Evolutionary conservation across 2,888 invertebrate species (phyloP).

Genomic region (Drosophila phalerata): DNA sequence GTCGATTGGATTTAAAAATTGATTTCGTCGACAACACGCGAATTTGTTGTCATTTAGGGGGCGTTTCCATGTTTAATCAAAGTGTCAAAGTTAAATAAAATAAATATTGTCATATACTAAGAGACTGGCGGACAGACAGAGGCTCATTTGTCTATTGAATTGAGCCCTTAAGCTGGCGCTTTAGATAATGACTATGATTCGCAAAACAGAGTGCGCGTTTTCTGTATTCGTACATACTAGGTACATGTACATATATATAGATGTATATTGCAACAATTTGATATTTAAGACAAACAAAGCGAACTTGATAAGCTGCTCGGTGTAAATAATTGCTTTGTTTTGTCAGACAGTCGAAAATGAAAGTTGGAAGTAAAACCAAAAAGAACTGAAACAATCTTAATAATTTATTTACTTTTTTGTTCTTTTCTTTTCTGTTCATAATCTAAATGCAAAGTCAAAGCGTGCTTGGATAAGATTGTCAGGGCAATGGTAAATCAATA

Average conservation of each 20-base stretch:
- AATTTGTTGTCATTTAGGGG: conserved; percentile 16
- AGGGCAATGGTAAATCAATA: conserved; percentile 31
- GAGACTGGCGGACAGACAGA: conserved; percentile 6
- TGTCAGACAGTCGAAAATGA: conserved; percentile 34
- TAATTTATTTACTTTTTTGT: conserved; percentile 17
- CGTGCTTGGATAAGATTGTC: conserved; percentile 66
- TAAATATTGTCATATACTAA: conserved; percentile 65
- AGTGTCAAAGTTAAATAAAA: conserved; percentile 64
- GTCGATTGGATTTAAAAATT: conserved; percentile 21
- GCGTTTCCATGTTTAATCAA: conserved; percentile 43
- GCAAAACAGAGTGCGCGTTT: conserved; percentile 32
- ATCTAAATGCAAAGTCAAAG: conserved; percentile 41
- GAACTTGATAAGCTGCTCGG: conserved; percentile 51
- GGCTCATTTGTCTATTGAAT: conserved; percentile 66
- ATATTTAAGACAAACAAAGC: conserved; percentile 62
- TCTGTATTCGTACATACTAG: conserved; percentile 22
- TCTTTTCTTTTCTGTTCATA: conserved; percentile 7
- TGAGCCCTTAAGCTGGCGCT: conserved; percentile 75
- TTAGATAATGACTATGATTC: conserved; percentile 77
- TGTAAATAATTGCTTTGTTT: conserved; percentile 59
- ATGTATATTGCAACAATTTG: conserved; percentile 48
- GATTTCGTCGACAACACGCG: conserved; percentile 20
- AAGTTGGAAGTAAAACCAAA: conserved; percentile 18
- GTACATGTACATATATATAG: conserved; percentile 27
- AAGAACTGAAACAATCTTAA: conserved; percentile 26